phyloP scores from a whole-genome alignment of 2,888 invertebrate species.

The Eilema griseolum region DNA sequence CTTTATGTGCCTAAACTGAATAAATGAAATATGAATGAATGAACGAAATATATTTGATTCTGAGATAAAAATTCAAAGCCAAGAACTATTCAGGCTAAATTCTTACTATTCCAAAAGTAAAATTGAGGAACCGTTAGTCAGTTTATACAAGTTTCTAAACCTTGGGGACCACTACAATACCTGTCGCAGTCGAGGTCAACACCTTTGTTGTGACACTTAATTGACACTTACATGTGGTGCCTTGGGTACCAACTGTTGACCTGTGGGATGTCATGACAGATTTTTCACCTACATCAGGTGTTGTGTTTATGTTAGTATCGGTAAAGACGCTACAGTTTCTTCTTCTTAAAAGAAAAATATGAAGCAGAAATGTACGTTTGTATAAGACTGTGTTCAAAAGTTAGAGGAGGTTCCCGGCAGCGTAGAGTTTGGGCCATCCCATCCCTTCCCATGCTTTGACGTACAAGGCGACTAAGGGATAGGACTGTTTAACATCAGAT shows the following conservation, averaged over 20 bases:
- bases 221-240: slow-evolving; percentile 1
- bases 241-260: neutral
- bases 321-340: neutral
- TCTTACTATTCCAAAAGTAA: neutral
- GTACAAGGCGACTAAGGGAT: too few relatives aligned
- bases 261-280: neutral
- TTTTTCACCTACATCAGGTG: neutral
- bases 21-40: too few relatives aligned
- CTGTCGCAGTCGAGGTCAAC: neutral
- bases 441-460: too few relatives aligned
- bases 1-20: too few relatives aligned
- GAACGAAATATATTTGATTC: too few relatives aligned
- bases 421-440: too few relatives aligned
- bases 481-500: too few relatives aligned
- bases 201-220: slow-evolving; percentile 2
- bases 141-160: neutral
- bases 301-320: neutral
- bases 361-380: neutral
- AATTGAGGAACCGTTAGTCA: neutral
- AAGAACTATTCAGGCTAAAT: neutral
- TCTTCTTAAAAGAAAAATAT: neutral
- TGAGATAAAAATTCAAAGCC: too few relatives aligned
- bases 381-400: neutral
- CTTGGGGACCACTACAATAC: neutral
- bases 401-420: too few relatives aligned